Evolutionary conservation across 2,113 vertebrate species (phyloP).

Genomic region (Axis porcinus): DNA sequence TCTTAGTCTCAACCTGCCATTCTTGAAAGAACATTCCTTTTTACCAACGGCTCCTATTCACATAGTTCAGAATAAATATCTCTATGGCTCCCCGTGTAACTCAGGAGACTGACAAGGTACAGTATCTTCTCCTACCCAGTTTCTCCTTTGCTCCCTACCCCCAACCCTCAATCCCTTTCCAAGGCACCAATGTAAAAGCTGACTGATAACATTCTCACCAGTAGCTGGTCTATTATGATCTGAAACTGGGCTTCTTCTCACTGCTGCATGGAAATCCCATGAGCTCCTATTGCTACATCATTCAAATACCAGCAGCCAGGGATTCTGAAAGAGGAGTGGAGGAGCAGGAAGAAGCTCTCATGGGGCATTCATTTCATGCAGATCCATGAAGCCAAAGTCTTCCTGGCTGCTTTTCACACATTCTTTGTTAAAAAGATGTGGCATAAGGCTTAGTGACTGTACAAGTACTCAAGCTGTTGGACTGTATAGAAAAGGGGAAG

Average conservation of each 20-base stretch:
- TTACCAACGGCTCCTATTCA: background rate
- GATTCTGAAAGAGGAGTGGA: conserved; percentile 38
- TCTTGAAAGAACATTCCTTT: conserved; percentile 16
- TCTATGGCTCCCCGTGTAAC: background rate
- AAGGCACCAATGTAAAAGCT: conserved; percentile 31
- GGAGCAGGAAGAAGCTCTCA: background rate
- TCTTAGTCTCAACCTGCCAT: background rate
- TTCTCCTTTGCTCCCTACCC: conserved; percentile 35
- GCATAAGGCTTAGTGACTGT: background rate
- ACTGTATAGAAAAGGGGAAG: conserved; percentile 6
- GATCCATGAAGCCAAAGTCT: conserved; percentile 52
- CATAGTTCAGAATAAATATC: background rate
- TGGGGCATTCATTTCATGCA: conserved; percentile 41
- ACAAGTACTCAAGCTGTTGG: conserved; percentile 30
- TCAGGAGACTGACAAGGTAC: conserved; percentile 33
- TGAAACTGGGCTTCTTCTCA: conserved; percentile 50
- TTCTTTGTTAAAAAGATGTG: conserved; percentile 52
- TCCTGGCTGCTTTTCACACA: conserved; percentile 56
- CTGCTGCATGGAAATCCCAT: conserved; percentile 36
- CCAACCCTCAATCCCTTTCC: background rate
- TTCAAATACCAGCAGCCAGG: conserved; percentile 37
- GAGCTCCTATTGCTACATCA: conserved; percentile 33
- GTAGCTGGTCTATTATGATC: conserved; percentile 67
- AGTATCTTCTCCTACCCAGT: background rate
- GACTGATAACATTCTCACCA: conserved; percentile 71